Percentiles rank a stretch among this genome's conserved stretches.
Conservation (phyloP, 2,113 vertebrate species). For the Cryptotis parvus region DNA sequence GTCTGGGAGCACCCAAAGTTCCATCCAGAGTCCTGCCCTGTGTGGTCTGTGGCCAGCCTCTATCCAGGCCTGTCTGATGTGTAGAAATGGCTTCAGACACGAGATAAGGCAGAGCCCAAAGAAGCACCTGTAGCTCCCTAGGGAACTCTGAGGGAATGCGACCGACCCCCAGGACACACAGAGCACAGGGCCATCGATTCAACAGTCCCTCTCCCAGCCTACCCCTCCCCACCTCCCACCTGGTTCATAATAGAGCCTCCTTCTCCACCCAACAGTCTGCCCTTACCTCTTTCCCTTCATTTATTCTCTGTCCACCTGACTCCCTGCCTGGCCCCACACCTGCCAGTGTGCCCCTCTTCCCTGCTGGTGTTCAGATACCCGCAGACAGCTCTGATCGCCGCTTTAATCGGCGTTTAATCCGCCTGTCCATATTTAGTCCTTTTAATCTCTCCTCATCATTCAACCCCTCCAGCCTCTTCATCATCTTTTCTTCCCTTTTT, state of each 20-base stretch:
- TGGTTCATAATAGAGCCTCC: not conserved
- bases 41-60: constrained; percentile 14
- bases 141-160: not conserved
- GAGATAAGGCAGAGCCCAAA: not conserved
- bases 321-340: constrained; percentile 26
- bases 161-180: not conserved
- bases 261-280: constrained; percentile 26
- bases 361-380: constrained; percentile 59
- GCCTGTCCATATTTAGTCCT: constrained; percentile 83
- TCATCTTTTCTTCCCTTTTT: constrained; percentile 72
- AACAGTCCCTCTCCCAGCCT: not conserved
- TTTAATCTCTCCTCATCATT: constrained; percentile 83
- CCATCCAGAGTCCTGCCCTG: not conserved
- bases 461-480: constrained; percentile 73
- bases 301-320: constrained; percentile 25
- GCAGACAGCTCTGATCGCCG: constrained; percentile 75
- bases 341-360: constrained; percentile 17
- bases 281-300: constrained; percentile 31
- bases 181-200: not conserved
- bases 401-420: constrained; percentile 79
- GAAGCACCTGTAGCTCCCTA: not conserved
- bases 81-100: not conserved
- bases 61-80: not conserved
- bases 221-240: not conserved
- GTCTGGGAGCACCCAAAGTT: not conserved